Base-by-base conservation (phyloP, 2,797 vertebrate genomes). In the Xiphorhynchus erythropygius region DNA sequence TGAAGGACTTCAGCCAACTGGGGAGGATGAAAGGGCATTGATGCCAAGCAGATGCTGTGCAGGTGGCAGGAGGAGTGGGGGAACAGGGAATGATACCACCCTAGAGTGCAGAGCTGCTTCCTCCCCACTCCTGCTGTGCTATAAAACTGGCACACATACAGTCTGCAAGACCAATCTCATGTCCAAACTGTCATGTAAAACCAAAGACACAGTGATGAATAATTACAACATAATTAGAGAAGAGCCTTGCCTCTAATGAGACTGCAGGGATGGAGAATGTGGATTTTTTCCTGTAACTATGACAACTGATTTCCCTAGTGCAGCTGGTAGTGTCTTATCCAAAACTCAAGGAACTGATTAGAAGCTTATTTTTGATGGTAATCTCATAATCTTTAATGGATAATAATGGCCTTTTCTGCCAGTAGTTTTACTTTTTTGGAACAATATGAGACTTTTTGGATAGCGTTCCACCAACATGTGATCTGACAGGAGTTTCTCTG, bases 311-410 rank as follows among this genome's bases (percentile, higher is more conserved):
- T 94, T 92, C 80, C 82, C 68, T 50, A 30, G 15, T 30, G 32
- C 44, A 69, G 42, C 84, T 77, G 32, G 33, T 67, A 39, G 18
- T 62, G 39, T 76, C 68, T 79, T 73, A 80, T 63, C 60, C 50
- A 73, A 74, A 93, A 76, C 42, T 89, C 75, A 91, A 94, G 89
- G 63, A 95, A 91, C 87, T 83, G 75, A 90, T 90, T 87, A 52
- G 74, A 94, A 93, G 79, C 63, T 84, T 80, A 62, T 94, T 96
- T 94, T 87, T 84, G 77, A 62, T 69, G 35, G 15, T 81, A 63
- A 85, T 95, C 67, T 92, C 77, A 62, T 92, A 68, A 53, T 84
- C 79, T 89, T 89, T 84, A 68, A 39, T 75, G 62, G 78, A 59
- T 75, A 88, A 87, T 68, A 9, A 19, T 47, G 37, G 8, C 39